Evolutionary conservation across 2,888 invertebrate genomes (phyloP), one percentile per base, ranked within the genome.

Genomic region (Lasioglossum oenotherae): DNA sequence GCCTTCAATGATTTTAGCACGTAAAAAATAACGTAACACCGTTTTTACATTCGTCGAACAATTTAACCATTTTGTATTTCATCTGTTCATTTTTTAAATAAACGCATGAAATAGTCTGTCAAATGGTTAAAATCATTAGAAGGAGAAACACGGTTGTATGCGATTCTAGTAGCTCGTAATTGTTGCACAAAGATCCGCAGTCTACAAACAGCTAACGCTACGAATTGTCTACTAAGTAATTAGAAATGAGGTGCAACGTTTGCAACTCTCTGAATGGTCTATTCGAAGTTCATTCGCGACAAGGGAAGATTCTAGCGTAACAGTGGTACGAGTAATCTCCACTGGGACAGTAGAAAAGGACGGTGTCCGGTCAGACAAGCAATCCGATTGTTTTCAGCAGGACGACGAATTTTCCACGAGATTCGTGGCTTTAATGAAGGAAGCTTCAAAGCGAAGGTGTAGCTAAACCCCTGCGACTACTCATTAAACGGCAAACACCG

Each of bases 381-480:
- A 44, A 76, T 76, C 82, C 82, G 82, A 83, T 83, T 83, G 75
- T 69, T 81, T 75, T 57, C 49, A 72, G 38, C 82, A 57, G 46
- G 74, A 67, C 57, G 74, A 74, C 74, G 44, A 77, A 83, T 78
- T 74, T 67, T 57, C 46, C 57, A 46, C 46, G 77, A 69, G 74
- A 74, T 64, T 60, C 64, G 27, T 41, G 23, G 73, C 10, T 73
- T 77, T 74, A 19, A 38, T n/a, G 57, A 64, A 64, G 64, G 60
- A 64, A 79, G 60, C 23, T 44, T 64, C 31, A 46, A n/a, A 67
- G 64, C 23, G 38, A 64, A 64, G 46, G 49, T 49, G 74, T 31
- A 41, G 75, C 57, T 86, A 75, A 79, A 71, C 57, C 53, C 72
- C 78, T 85, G 85, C 80, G 27, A 53, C 19, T 35, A 57, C 78